Evolutionary conservation across 2,888 invertebrate genomes (phyloP), one percentile per base, ranked within the genome.

Genomic region (Rotaria sp.): DNA sequence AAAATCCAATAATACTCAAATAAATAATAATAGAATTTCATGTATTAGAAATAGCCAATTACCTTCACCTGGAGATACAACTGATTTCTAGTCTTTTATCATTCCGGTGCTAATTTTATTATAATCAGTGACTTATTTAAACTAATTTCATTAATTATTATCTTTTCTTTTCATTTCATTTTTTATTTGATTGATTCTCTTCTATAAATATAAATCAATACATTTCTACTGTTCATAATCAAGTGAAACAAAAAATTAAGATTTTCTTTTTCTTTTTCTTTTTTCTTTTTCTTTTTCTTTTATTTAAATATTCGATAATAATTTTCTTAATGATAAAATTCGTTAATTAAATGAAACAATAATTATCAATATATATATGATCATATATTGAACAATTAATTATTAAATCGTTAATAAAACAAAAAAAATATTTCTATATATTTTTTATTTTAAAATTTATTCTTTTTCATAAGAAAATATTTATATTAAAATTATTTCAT

Each of bases 191-290:
- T 55, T 24, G 26, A 18, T 50, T 13, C 18, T 55, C 26, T 26
- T 50, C 50, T 84, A 85, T 48, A 45, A n/a, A 84, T 59, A 85
- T 85, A 85, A 35, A 57, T 45, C 50, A 13, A 50, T 50, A 84
- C 84, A 84, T 38, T 41, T 55, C 45, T 55, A 15, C 41, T 84
- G 24, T 55, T 67, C 45, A 26, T 45, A 59, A 67, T 55, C n/a
- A 45, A 45, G n/a, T 41, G 52, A 84, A 57, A 41, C 13, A 85
- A 57, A 85, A 10, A 18, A 50, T 50, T 50, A 50, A 50, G 50
- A 50, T 50, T 45, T 8, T 11, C 11, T 45, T 45, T 11, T 50
- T 50, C 15, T 18, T 50, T 15, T 50, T 50, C 50, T 50, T 18
- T 18, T 50, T 50, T n/a, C n/a, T n/a, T n/a, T n/a, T n/a, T n/a